Percentiles rank a stretch among this genome's conserved stretches.
These are phyloP conservation scores for Drosophila helvetica DNA, from an alignment of 2,888 invertebrate species.

Conservation along the genomic window DNA sequence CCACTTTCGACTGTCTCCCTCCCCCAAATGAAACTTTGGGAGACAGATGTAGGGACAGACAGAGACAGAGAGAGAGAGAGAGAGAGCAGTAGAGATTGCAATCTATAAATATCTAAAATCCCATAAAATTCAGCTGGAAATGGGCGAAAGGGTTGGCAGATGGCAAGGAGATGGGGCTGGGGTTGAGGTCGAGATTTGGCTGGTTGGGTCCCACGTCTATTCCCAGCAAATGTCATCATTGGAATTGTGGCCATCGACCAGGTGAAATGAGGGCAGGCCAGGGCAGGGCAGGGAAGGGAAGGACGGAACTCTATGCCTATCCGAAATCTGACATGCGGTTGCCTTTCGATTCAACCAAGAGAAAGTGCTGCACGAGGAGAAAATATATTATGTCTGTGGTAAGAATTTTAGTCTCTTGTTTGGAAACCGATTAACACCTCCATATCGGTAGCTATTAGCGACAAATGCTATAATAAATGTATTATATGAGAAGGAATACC, in stretches of 20 bases:
- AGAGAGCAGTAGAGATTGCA: slow-evolving; percentile 46
- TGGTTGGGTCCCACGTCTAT: not conserved
- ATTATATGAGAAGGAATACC: too few species aligned
- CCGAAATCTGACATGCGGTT: slow-evolving; percentile 9
- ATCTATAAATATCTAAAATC: slow-evolving; percentile 78
- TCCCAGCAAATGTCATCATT: slow-evolving; percentile 66
- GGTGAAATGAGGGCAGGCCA: not conserved
- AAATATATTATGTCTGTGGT: not conserved
- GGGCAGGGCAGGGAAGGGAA: not conserved
- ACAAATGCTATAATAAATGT: too few species aligned
- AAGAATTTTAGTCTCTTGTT: too few species aligned
- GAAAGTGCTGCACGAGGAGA: not conserved
- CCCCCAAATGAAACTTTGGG: not conserved
- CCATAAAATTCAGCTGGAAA: slow-evolving; percentile 69
- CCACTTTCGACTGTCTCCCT: slow-evolving; percentile 16
- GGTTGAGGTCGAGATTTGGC: too few species aligned
- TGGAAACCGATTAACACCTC: too few species aligned
- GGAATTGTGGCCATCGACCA: slow-evolving; percentile 27
- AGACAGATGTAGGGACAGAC: too few species aligned
- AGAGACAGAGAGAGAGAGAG: not conserved
- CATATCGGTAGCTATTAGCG: too few species aligned
- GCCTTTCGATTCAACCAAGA: slow-evolving; percentile 10
- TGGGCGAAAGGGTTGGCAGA: slow-evolving; percentile 23
- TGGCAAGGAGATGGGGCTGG: not conserved
- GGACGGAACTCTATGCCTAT: slow-evolving; percentile 2